Conservation (phyloP, 1,140 invertebrate species). For the Sminthurinus signatus region DNA sequence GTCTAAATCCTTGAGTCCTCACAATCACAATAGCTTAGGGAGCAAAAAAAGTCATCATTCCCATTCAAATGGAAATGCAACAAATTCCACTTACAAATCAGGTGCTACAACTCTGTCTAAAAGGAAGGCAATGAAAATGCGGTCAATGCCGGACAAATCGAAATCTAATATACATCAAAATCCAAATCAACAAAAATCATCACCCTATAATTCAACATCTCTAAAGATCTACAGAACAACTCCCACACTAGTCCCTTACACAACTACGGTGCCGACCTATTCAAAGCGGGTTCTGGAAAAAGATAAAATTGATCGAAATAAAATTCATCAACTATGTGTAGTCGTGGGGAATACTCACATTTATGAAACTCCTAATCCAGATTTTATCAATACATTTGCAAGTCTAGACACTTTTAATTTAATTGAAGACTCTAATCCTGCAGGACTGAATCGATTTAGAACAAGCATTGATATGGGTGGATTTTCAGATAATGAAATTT, state of each 20-base stretch:
- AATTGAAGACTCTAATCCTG: neutral
- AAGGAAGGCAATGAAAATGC: too few relatives aligned
- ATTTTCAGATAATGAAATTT: constrained; percentile 16
- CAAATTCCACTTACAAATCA: too few relatives aligned
- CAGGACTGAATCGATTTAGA: neutral
- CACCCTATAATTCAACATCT: too few relatives aligned
- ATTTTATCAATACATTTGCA: constrained; percentile 7
- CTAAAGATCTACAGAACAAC: neutral
- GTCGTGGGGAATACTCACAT: constrained; percentile 1
- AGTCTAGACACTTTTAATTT: neutral
- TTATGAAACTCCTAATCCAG: neutral
- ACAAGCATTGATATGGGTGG: constrained; percentile 14
- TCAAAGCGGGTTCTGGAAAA: neutral
- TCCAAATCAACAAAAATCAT: too few relatives aligned
- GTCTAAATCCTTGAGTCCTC: too few relatives aligned
- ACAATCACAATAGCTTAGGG: too few relatives aligned
- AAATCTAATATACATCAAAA: too few relatives aligned
- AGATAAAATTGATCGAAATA: constrained; percentile 5
- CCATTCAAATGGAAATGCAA: too few relatives aligned
- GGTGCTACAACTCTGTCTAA: too few relatives aligned
- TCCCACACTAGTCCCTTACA: neutral
- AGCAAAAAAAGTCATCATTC: too few relatives aligned
- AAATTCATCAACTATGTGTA: neutral
- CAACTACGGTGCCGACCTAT: neutral
- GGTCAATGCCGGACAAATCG: too few relatives aligned